A percentile compares a stretch with the other conserved stretches of the same genome.
These are phyloP conservation scores for Erebia ligea DNA, from an alignment of 2,888 invertebrate genomes.

Conservation along the genomic window DNA sequence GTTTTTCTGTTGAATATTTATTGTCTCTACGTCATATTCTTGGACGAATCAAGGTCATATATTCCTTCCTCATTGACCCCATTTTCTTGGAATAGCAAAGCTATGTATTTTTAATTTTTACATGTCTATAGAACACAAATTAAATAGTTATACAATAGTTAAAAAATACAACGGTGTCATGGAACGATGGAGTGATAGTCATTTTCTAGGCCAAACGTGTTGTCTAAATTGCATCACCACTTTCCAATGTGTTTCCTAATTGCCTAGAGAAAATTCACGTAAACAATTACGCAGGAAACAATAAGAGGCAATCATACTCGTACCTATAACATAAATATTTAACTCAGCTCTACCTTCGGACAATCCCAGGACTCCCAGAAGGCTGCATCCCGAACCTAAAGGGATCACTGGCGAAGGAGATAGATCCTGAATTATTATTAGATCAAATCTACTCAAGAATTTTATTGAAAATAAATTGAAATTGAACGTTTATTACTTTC, in stretches of 20 bases:
- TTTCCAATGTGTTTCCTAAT: constrained; percentile 9
- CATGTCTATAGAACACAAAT: too few relatives aligned
- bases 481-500: constrained; percentile 19
- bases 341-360: constrained; percentile 20
- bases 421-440: constrained; percentile 30
- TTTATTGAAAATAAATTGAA: constrained; percentile 27
- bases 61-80: too few relatives aligned
- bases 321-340: constrained; percentile 22
- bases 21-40: too few relatives aligned
- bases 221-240: constrained; percentile 8
- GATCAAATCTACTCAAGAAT: constrained; percentile 5
- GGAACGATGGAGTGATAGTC: background rate
- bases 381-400: constrained; percentile 22
- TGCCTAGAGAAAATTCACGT: background rate
- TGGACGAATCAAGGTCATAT: too few relatives aligned
- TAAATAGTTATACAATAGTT: background rate
- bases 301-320: background rate
- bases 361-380: constrained; percentile 29
- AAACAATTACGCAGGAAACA: background rate
- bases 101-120: too few relatives aligned
- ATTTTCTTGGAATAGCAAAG: too few relatives aligned
- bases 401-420: constrained; percentile 22
- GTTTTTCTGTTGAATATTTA: too few relatives aligned
- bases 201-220: constrained; percentile 17
- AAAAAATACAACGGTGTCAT: background rate